Evolutionary conservation across 2,797 vertebrate genomes (phyloP).

Genomic region (Muscicapa striata): DNA sequence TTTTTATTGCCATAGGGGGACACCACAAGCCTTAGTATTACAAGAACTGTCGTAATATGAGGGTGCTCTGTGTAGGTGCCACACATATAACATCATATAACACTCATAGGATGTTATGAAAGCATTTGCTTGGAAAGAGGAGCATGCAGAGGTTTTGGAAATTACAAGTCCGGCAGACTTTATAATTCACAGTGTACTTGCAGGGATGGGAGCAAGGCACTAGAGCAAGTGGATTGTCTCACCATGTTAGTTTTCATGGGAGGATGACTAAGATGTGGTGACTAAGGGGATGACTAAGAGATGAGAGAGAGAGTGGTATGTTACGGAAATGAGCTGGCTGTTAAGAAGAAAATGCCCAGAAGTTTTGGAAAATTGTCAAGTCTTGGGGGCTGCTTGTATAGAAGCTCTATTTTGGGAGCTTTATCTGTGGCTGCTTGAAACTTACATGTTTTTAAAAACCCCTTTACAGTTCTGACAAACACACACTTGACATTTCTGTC

Average conservation of each 20-base stretch:
- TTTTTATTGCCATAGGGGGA: neutral
- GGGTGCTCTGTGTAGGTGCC: neutral
- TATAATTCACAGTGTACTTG: neutral
- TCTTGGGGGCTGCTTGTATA: neutral
- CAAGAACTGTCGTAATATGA: neutral
- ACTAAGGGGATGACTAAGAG: neutral
- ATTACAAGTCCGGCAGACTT: neutral
- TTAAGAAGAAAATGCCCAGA: slow-evolving; percentile 1
- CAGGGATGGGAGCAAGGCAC: neutral
- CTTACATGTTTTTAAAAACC: neutral
- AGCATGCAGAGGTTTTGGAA: neutral
- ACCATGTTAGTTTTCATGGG: neutral
- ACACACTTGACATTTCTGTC: neutral
- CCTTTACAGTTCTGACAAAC: neutral
- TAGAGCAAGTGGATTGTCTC: neutral
- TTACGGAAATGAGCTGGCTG: neutral
- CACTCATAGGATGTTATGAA: neutral
- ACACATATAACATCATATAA: neutral
- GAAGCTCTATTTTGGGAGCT: neutral
- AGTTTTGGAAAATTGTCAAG: neutral
- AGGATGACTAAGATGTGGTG: neutral
- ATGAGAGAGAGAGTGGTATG: neutral
- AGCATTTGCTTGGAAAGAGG: neutral
- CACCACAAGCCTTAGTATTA: neutral
- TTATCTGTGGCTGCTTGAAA: neutral